These are phyloP conservation scores for Magallana nippona DNA, from an alignment of 2,888 invertebrate species.

Conservation along the genomic window DNA sequence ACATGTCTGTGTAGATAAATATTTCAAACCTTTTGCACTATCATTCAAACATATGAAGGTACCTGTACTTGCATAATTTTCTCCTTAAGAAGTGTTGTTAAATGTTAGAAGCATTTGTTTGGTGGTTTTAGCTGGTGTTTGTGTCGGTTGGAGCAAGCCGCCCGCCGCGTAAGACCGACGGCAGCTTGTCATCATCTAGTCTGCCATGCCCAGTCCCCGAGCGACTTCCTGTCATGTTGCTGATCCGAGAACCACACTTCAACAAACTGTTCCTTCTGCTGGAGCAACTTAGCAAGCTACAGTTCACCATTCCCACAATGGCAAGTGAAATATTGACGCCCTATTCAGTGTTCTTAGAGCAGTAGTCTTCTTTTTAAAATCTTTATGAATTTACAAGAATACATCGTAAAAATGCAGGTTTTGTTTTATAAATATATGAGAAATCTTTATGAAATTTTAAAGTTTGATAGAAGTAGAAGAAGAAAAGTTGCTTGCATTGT, in stretches of 20 bases:
- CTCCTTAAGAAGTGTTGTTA: background rate
- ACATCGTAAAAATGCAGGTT: background rate
- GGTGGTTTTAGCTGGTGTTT: conserved; percentile 87
- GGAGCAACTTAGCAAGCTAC: conserved; percentile 93
- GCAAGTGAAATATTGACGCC: background rate
- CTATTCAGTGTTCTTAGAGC: background rate
- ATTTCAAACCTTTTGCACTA: too few species aligned
- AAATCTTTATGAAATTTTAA: too few species aligned
- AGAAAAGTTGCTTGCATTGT: too few species aligned
- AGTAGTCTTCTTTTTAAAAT: too few species aligned
- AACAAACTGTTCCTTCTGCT: conserved; percentile 93
- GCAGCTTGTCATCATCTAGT: conserved; percentile 90
- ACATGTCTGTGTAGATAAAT: too few species aligned
- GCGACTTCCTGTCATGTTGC: conserved; percentile 90
- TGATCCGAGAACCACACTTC: conserved; percentile 92
- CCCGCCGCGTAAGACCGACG: conserved; percentile 84
- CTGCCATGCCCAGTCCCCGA: conserved; percentile 90
- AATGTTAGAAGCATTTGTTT: background rate
- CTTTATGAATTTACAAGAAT: background rate
- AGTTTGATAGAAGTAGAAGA: too few species aligned
- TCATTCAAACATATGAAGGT: background rate
- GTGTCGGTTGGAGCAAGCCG: conserved; percentile 91
- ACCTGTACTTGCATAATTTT: background rate
- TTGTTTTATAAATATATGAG: too few species aligned
- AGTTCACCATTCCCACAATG: conserved; percentile 81